Evolutionary conservation across 53 echinoderm and acorn worm species (phyloP).

Genomic region (Luidia sarsii): DNA sequence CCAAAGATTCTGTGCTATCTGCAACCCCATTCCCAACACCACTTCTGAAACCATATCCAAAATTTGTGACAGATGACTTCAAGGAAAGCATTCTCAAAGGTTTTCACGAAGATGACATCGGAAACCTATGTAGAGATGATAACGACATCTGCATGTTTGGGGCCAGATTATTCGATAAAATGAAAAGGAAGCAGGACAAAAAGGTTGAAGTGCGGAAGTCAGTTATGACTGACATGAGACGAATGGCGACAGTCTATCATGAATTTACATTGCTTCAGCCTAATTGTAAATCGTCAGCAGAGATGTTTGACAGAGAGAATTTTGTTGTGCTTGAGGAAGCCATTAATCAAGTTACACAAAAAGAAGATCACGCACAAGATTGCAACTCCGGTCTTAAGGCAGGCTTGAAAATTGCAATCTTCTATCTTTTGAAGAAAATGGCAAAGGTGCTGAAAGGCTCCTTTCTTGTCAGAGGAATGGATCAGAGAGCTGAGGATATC

Average conservation of each 20-base stretch:
- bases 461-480: slow-evolving; percentile 17
- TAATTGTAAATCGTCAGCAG: neutral
- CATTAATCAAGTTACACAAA: slow-evolving; percentile 53
- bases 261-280: slow-evolving; percentile 24
- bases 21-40: slow-evolving; percentile 12
- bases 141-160: slow-evolving; percentile 37
- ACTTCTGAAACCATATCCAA: neutral
- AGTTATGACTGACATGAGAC: slow-evolving; percentile 75
- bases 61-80: neutral
- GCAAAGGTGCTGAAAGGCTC: slow-evolving; percentile 55
- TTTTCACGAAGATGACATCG: slow-evolving; percentile 24
- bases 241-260: slow-evolving; percentile 66
- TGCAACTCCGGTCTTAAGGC: slow-evolving; percentile 39
- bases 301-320: slow-evolving; percentile 66
- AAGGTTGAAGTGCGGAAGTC: slow-evolving; percentile 61
- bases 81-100: slow-evolving; percentile 5
- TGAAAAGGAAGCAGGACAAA: slow-evolving; percentile 64
- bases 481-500: slow-evolving; percentile 21
- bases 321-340: slow-evolving; percentile 68
- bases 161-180: slow-evolving; percentile 60
- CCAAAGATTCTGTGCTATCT: neutral
- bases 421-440: slow-evolving; percentile 60
- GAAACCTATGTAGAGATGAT: slow-evolving; percentile 38
- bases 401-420: slow-evolving; percentile 56
- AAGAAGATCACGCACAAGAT: slow-evolving; percentile 2